phyloP scores from a whole-genome alignment of 2,113 vertebrate species.

The Cheilinus undulatus region DNA sequence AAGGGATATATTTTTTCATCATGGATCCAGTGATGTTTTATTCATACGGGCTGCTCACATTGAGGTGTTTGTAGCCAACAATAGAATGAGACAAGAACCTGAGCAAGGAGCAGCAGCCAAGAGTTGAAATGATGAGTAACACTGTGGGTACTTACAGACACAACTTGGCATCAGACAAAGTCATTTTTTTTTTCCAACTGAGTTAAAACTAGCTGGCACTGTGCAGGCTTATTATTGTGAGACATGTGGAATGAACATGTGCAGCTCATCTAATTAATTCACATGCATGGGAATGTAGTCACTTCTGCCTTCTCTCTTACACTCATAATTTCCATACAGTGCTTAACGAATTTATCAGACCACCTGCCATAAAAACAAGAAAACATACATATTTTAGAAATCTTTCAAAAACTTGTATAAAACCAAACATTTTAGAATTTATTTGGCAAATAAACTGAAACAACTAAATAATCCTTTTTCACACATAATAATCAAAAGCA shows the following conservation, averaged over 20 bases:
- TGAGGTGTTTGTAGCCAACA: constrained; percentile 20
- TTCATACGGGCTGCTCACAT: constrained; percentile 44
- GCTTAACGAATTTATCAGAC: no score
- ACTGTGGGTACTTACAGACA: background rate
- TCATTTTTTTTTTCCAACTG: background rate
- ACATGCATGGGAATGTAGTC: background rate
- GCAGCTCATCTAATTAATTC: background rate
- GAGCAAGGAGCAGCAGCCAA: background rate
- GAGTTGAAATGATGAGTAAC: background rate
- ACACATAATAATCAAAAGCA: no score
- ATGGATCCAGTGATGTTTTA: constrained; percentile 54
- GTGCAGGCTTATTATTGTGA: background rate
- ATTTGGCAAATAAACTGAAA: no score
- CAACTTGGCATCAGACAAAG: background rate
- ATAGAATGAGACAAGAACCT: constrained; percentile 11
- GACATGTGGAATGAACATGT: background rate
- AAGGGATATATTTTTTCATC: constrained; percentile 53
- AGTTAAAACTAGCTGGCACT: background rate
- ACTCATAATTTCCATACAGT: no score
- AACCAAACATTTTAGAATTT: no score
- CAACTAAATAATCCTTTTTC: no score
- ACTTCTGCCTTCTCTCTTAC: no score
- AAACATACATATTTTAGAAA: no score
- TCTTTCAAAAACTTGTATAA: no score
- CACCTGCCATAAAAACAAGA: no score